Conservation (phyloP, 2,888 invertebrate species). For the Labia minor region DNA sequence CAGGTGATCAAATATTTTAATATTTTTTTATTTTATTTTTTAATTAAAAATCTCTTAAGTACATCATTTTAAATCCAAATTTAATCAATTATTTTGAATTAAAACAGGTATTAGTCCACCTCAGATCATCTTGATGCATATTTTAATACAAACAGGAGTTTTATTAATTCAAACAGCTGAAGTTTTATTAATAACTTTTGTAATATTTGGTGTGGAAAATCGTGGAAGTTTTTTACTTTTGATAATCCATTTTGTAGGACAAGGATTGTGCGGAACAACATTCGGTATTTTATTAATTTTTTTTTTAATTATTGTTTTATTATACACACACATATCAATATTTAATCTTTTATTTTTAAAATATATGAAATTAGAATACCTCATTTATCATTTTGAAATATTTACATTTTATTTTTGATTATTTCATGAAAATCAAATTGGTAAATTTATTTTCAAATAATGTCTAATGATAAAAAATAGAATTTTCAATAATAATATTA, state of each 20-base stretch:
- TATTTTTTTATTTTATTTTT: too few species aligned
- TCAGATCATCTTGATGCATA: background rate
- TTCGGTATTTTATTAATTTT: background rate
- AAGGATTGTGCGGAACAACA: background rate
- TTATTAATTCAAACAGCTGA: background rate
- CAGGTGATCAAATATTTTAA: slow-evolving; percentile 40
- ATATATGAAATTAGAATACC: background rate
- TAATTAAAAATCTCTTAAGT: too few species aligned
- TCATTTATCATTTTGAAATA: background rate
- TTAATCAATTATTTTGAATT: too few species aligned
- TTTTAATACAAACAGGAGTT: background rate
- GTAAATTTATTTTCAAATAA: too few species aligned
- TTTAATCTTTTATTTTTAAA: background rate
- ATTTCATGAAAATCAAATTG: too few species aligned
- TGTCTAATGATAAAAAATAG: too few species aligned
- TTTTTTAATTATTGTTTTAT: too few species aligned
- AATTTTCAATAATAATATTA: too few species aligned
- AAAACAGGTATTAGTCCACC: background rate
- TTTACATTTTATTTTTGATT: too few species aligned
- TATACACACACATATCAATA: too few species aligned
- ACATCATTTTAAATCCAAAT: background rate
- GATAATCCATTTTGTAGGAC: background rate
- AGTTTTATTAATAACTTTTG: slow-evolving; percentile 22
- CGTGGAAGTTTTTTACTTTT: background rate
- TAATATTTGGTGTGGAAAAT: background rate